Base-by-base conservation (phyloP, 2,888 invertebrate genomes). In the Synergus gifuensis region DNA sequence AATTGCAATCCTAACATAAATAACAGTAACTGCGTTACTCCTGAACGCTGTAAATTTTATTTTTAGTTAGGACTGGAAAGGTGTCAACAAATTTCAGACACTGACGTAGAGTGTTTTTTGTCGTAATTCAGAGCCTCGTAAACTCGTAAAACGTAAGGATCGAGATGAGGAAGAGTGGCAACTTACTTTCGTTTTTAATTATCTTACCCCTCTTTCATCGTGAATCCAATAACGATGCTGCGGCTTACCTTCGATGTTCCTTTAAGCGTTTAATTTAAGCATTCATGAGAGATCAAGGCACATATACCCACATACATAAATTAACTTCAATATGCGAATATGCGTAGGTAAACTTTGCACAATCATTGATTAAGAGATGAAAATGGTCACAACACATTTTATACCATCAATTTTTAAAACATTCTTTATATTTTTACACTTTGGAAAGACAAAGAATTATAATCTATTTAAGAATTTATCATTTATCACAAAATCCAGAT, bases 151-250 rank as follows among this genome's bases (percentile, higher is more conserved):
- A 18, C 69, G 7, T 69, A 8, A 69, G 28, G 49, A 69, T 36
- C 22, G 28, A 69, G 69, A 69, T 49, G 49, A 49, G 69, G 22
- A 46, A 22, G 49, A 49, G 22, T 49, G 28, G 69, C 69, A 49
- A 46, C 22, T 69, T 49, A 69, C 49, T 69, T 49, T 69, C 8
- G n/a, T 73, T 73, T 73, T 73, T 73, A 73, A 54, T 73, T 73
- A 73, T 73, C 73, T 54, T 73, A 49, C 36, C 49, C 28, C 73
- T 28, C 36, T 73, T 73, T 54, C 54, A 36, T 54, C 11, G 49
- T 11, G 36, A 73, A 73, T 49, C 73, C 54, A 73, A 73, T 73
- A 73, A 54, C 14, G 73, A 49, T 73, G 28, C 49, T 73, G 36
- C 49, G 54, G 73, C 73, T 54, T 73, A 54, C 11, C 46, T n/a